Percentiles rank a stretch among this genome's conserved stretches.
These are phyloP conservation scores for Leptothorax acervorum DNA, from an alignment of 2,888 invertebrate species.

Conservation along the genomic window DNA sequence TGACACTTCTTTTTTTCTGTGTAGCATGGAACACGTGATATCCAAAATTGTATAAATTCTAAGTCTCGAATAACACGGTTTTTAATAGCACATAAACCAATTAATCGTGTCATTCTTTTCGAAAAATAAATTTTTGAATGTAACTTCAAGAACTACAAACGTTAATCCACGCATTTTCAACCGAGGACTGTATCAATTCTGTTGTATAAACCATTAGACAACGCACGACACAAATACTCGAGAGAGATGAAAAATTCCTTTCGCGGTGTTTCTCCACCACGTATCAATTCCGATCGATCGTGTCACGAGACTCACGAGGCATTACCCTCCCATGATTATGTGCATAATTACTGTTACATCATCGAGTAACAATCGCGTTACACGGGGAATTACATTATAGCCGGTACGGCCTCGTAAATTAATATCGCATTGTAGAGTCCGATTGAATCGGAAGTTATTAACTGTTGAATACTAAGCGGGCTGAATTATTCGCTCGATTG, in stretches of 20 bases:
- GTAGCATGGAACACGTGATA: too few species aligned
- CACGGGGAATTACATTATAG: neutral
- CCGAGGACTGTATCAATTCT: neutral
- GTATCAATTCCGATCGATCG: constrained; percentile 17
- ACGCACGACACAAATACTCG: neutral
- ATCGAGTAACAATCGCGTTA: constrained; percentile 25
- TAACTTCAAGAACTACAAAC: neutral
- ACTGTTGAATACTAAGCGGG: neutral
- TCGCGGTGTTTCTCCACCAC: neutral
- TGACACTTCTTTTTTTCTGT: too few species aligned
- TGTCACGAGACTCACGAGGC: neutral
- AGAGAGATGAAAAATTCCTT: constrained; percentile 18
- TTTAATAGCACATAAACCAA: too few species aligned
- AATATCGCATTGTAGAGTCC: neutral
- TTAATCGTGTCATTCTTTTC: neutral
- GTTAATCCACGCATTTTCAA: neutral
- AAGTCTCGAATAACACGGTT: too few species aligned
- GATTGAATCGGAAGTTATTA: constrained; percentile 23
- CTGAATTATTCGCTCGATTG: neutral
- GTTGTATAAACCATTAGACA: constrained; percentile 14
- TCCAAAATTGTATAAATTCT: too few species aligned
- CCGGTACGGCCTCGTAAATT: neutral
- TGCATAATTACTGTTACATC: constrained; percentile 23
- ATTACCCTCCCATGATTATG: neutral
- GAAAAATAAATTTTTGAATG: neutral